Evolutionary conservation across 2,888 invertebrate genomes (phyloP).

Genomic region (Sphaeridia pumilis): DNA sequence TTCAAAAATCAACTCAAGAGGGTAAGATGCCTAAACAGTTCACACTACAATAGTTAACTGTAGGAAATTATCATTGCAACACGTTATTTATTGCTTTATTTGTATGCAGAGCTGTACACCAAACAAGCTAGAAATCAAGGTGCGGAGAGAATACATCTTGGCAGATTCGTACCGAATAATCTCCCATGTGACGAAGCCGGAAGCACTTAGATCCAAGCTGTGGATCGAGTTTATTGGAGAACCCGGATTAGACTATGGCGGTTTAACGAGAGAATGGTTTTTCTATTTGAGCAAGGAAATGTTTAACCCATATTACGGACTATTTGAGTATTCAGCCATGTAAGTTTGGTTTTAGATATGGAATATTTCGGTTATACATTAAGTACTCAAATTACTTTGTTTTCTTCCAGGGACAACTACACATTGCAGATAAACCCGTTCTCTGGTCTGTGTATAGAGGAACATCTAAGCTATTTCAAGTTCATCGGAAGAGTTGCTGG

Average conservation of each 20-base stretch:
- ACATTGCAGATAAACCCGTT: constrained; percentile 97
- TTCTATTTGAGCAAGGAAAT: constrained; percentile 97
- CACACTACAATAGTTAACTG: neutral
- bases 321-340: constrained; percentile 99
- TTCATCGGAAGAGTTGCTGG: constrained; percentile 97
- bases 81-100: neutral
- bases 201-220: constrained; percentile 88
- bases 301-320: constrained; percentile 99
- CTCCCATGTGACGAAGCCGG: constrained; percentile 76
- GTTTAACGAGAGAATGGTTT: constrained; percentile 95
- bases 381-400: neutral
- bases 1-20: constrained; percentile 92
- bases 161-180: constrained; percentile 96
- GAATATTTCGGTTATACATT: constrained; percentile 1
- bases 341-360: constrained; percentile 42
- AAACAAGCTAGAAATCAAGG: constrained; percentile 94
- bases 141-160: constrained; percentile 73
- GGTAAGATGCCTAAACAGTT: constrained; percentile 44
- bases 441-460: constrained; percentile 94
- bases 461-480: constrained; percentile 94
- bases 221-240: constrained; percentile 99
- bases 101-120: constrained; percentile 74
- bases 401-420: constrained; percentile 70
- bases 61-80: neutral
- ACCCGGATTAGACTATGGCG: constrained; percentile 91